Evolutionary conservation across 2,113 vertebrate genomes (phyloP), one percentile per base, ranked within the genome.

Genomic region (Monarcha castaneiventris): DNA sequence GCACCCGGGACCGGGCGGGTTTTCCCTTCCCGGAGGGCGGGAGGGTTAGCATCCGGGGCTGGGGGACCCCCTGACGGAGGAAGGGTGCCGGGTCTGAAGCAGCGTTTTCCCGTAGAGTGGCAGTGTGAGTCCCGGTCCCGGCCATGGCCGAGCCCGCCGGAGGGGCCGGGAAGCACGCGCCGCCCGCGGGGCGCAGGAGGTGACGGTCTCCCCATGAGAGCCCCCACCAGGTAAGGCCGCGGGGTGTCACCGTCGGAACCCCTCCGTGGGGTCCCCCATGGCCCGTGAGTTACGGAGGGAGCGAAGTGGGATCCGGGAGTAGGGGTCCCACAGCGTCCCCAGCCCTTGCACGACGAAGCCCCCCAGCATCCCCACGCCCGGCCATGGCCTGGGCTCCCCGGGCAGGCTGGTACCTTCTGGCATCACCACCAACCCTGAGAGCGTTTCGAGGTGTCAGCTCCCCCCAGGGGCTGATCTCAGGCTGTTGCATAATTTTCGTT

Each of bases 321-420:
- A 8, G 49, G 67, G 55, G 41, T 16, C 55, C 23, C 18, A 2
- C 9, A 18, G 51, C 16, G 15, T 49, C 6, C 55, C 16, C 51
- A 27, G n/a, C 41, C 46, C 20, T 20, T 3, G 29, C 78, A 3
- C 8, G 1, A 26, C 1, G 13, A 30, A 21, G 11, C 16, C 41
- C 22, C 14, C 10, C 30, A 9, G 25, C 33, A 10, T n/a, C 17
- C 0, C 3, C 29, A 1, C 4, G 0, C 35, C 46, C 4, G 39
- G 46, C 27, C 7, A 0, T 6, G 21, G 33, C 46, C 35, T 13
- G 35, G 55, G 74, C 51, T 62, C 10, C 41, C 75, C 1, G n/a
- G 37, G 41, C 2, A 15, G 20, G 55, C 4, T 35, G 71, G 62
- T 30, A 27, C 39, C 64, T 81, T 52, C 76, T 72, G 58, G 54